phyloP scores from a whole-genome alignment of 2,113 vertebrate genomes.

The Forbesichthys agassizii region DNA sequence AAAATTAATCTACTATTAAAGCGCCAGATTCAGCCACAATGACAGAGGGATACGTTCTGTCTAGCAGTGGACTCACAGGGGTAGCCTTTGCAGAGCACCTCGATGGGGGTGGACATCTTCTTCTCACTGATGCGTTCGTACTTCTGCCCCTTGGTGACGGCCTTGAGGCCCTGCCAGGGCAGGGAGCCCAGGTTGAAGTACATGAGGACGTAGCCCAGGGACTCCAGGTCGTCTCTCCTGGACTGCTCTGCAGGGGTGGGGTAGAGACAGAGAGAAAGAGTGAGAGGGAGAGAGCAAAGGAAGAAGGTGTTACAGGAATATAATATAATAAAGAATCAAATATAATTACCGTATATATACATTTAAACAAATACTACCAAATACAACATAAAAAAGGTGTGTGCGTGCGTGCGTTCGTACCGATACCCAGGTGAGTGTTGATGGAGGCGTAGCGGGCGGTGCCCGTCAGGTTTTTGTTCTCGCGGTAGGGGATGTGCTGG shows the following conservation, averaged over 20 bases:
- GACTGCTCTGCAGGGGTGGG: slow-evolving; percentile 86
- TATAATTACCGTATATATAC: too few species aligned
- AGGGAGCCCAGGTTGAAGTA: slow-evolving; percentile 98
- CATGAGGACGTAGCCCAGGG: slow-evolving; percentile 96
- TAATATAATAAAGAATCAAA: neutral
- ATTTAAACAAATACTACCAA: too few species aligned
- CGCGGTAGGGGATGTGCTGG: slow-evolving; percentile 97
- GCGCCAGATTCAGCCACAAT: too few species aligned
- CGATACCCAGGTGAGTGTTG: slow-evolving; percentile 96
- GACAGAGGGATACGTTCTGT: neutral
- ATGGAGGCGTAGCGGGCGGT: slow-evolving; percentile 97
- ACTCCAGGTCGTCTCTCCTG: slow-evolving; percentile 95
- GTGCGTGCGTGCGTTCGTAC: slow-evolving; percentile 68
- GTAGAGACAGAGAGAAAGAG: neutral
- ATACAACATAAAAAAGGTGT: too few species aligned
- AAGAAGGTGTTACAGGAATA: neutral
- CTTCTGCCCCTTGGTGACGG: slow-evolving; percentile 97
- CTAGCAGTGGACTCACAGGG: slow-evolving; percentile 84
- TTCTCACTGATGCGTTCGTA: slow-evolving; percentile 98
- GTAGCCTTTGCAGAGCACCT: slow-evolving; percentile 97
- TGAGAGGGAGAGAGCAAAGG: neutral
- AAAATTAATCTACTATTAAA: too few species aligned
- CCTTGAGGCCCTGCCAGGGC: slow-evolving; percentile 98
- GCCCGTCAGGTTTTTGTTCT: slow-evolving; percentile 98
- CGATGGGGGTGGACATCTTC: slow-evolving; percentile 98